Evolutionary conservation across 2,888 invertebrate species (phyloP), one percentile per base, ranked within the genome.

Genomic region (Parelbella ahira): DNA sequence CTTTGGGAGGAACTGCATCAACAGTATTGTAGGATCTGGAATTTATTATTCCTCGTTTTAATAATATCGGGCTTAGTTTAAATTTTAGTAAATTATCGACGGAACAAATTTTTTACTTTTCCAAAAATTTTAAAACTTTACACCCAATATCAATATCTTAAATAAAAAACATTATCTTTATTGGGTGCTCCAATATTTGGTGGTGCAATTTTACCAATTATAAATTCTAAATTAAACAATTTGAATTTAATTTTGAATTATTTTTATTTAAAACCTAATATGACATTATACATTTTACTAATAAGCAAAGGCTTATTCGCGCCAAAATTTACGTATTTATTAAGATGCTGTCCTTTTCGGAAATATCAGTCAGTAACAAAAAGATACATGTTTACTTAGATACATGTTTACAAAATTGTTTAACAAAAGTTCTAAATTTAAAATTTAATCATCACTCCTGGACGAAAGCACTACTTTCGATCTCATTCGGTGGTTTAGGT

Each of bases 401-500:
- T 15, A 3, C 15, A 4, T 3, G 3, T 15, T 15, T 15, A 4
- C 2, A 15, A 15, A 15, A 18, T n/a, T 11, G 18, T 7, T 4
- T 36, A 4, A 11, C 10, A 2, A 36, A 29, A 37, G 29, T 29
- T 21, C n/a, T 37, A 21, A 29, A 37, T 21, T 21, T 37, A 8
- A 15, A 37, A n/a, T 37, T 37, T 21, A 21, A 37, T 4, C 5
- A 28, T 15, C 7, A 21, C 5, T 27, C 37, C 13, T 37, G 37
- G 23, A 28, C 2, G 19, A 28, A 37, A 12, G 37, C 29, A 13
- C 10, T 11, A 3, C 28, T 37, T 10, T 13, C 28, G 3, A 23
- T 37, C 21, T 29, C 9, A 15, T 37, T 28, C 21, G 37, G 37
- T n/a, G 37, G 37, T 3, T 15, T 15, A 21, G 37, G 37, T 1